These are phyloP conservation scores for Nomada goodeniana DNA, from an alignment of 2,888 invertebrate genomes.

Conservation along the genomic window DNA sequence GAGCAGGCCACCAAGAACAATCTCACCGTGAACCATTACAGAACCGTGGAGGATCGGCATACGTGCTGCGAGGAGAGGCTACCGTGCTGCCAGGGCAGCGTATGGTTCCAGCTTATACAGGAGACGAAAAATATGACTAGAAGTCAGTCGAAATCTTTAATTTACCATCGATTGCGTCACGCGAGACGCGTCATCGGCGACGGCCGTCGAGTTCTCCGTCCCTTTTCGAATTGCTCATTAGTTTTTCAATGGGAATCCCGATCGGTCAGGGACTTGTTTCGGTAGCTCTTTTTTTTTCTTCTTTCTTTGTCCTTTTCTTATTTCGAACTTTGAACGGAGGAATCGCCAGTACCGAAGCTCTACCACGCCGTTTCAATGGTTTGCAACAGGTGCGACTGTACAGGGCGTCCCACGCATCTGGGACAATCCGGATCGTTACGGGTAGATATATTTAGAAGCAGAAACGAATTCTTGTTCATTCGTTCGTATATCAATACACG, in stretches of 20 bases:
- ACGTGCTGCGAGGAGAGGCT: conserved; percentile 91
- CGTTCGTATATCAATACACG: too few relatives aligned
- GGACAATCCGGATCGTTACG: too few relatives aligned
- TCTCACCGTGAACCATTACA: conserved; percentile 93
- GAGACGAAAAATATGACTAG: conserved; percentile 94
- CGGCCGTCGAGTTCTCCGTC: background rate
- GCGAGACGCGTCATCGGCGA: conserved; percentile 26
- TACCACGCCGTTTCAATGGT: too few relatives aligned
- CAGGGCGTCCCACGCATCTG: too few relatives aligned
- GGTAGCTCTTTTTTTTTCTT: background rate
- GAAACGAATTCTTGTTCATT: background rate
- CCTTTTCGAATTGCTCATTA: conserved; percentile 6
- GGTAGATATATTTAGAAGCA: too few relatives aligned
- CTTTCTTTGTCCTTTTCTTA: background rate
- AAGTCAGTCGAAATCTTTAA: conserved; percentile 86
- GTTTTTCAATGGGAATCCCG: background rate
- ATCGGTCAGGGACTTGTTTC: background rate
- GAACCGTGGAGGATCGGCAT: conserved; percentile 89
- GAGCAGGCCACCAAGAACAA: conserved; percentile 91
- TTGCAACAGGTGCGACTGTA: too few relatives aligned
- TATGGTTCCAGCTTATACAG: conserved; percentile 93
- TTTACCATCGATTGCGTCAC: conserved; percentile 9
- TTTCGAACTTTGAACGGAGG: background rate
- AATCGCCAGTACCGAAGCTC: too few relatives aligned
- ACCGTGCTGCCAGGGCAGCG: conserved; percentile 91